A percentile compares a stretch with the other conserved stretches of the same genome.
Conservation (phyloP, 2,113 vertebrate genomes). For the Jaculus jaculus region DNA sequence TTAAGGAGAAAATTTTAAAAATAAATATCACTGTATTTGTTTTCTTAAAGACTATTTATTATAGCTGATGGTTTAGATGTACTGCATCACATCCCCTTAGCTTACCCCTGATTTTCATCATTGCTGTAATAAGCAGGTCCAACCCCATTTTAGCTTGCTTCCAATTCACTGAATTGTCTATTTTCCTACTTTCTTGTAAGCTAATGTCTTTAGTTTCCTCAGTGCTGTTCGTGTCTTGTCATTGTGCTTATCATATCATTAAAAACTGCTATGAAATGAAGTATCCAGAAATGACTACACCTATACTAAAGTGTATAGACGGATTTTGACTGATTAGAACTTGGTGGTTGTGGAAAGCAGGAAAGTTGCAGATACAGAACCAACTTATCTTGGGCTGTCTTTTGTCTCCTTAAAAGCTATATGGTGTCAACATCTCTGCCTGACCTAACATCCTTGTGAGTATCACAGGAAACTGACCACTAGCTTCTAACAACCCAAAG, state of each 20-base stretch:
- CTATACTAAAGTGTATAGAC: neutral
- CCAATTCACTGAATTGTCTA: neutral
- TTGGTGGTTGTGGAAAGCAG: neutral
- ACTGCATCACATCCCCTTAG: neutral
- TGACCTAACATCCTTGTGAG: neutral
- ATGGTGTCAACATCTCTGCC: too few species aligned
- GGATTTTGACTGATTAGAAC: neutral
- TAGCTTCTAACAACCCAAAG: neutral
- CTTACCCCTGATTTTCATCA: neutral
- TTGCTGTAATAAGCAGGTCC: neutral
- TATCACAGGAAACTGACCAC: neutral
- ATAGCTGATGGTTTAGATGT: neutral
- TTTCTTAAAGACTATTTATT: neutral
- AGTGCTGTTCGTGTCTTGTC: neutral
- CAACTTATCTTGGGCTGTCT: neutral
- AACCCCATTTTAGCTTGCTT: neutral
- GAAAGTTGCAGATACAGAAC: neutral
- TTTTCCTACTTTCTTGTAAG: neutral
- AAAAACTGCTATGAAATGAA: neutral
- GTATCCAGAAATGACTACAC: neutral
- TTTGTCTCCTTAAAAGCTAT: neutral
- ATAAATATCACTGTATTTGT: neutral
- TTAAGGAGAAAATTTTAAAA: conserved; percentile 19
- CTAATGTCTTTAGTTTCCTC: neutral
- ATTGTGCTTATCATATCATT: neutral